A percentile compares a stretch with the other conserved stretches of the same genome.
phyloP scores from a whole-genome alignment of 2,888 invertebrate species.

The Ditula angustiorana region DNA sequence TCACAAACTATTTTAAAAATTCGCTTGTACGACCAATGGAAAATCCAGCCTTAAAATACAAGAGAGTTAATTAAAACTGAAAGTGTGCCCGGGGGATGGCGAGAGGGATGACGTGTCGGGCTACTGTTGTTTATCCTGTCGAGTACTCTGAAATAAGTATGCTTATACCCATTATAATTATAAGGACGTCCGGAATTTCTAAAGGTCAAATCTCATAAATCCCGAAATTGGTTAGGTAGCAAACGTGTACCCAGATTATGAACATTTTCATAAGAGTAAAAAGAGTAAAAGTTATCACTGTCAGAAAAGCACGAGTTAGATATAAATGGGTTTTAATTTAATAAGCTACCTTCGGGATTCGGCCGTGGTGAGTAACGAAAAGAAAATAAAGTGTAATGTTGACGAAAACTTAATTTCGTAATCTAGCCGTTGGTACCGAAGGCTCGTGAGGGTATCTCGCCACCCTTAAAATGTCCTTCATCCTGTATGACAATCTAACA shows the following conservation, averaged over 20 bases:
- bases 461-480: slow-evolving; percentile 6
- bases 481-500: slow-evolving; percentile 10
- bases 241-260: neutral
- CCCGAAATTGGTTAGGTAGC: neutral
- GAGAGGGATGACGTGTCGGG: slow-evolving; percentile 20
- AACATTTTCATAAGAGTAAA: no score
- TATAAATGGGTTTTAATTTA: neutral
- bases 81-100: slow-evolving; percentile 30
- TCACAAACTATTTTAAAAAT: neutral
- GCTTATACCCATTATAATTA: slow-evolving; percentile 21
- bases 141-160: slow-evolving; percentile 23
- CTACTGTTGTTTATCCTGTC: slow-evolving; percentile 24
- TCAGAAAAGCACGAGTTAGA: neutral
- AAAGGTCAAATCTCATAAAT: neutral
- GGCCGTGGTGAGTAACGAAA: neutral
- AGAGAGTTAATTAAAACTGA: slow-evolving; percentile 40
- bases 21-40: slow-evolving; percentile 5
- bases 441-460: slow-evolving; percentile 2
- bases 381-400: neutral
- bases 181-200: neutral
- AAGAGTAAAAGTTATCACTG: neutral
- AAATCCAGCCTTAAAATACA: slow-evolving; percentile 33
- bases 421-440: neutral
- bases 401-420: neutral
- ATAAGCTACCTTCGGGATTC: neutral